Percentiles rank a stretch among this genome's conserved stretches.
Evolutionary conservation across 1,140 invertebrate species (phyloP).

Genomic region (Propsilocerus akamusi): DNA sequence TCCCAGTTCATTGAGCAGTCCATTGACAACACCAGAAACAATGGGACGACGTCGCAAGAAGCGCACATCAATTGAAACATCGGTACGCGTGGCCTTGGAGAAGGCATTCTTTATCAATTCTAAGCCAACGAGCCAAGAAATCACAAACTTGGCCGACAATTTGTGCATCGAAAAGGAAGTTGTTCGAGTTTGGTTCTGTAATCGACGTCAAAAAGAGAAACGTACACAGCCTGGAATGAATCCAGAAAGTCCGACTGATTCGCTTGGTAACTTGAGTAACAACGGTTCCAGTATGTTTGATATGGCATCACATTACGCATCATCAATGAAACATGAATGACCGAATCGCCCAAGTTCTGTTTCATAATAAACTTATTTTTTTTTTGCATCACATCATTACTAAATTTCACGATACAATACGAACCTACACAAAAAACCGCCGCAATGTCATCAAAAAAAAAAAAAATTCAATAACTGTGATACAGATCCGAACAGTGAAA

Average conservation of each 20-base stretch:
- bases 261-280: no score
- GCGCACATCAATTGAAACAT: conserved; percentile 91
- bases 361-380: background rate
- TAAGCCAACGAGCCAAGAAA: conserved; percentile 94
- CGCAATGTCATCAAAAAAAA: conserved; percentile 3
- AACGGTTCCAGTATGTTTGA: background rate
- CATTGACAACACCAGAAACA: conserved; percentile 62
- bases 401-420: no score
- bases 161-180: conserved; percentile 96
- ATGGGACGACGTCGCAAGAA: conserved; percentile 89
- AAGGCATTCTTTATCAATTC: conserved; percentile 89
- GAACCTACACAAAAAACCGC: background rate
- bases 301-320: background rate
- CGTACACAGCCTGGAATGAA: conserved; percentile 49
- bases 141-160: conserved; percentile 73
- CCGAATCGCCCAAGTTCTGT: background rate
- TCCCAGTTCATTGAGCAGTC: conserved; percentile 55
- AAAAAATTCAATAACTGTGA: background rate
- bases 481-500: background rate
- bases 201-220: conserved; percentile 82
- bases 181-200: conserved; percentile 93
- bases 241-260: conserved; percentile 22
- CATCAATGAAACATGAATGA: conserved; percentile 1
- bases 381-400: no score
- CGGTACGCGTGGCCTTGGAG: conserved; percentile 79